A percentile compares a stretch with the other conserved stretches of the same genome.
Conservation (phyloP, 2,113 vertebrate species). For the Turdus rufiventris region DNA sequence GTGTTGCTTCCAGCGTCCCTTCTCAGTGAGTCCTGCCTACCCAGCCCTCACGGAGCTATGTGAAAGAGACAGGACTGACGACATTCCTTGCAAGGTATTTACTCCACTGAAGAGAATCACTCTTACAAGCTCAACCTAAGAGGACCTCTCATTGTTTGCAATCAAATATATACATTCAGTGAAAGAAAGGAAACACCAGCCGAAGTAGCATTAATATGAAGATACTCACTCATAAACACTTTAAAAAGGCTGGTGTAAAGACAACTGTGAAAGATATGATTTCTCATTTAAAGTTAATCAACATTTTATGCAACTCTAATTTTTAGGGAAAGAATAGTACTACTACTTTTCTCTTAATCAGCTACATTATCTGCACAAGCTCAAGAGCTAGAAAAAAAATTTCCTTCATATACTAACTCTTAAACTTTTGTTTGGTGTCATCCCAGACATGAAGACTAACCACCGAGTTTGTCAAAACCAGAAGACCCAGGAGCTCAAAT, state of each 20-base stretch:
- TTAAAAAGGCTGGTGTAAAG: background rate
- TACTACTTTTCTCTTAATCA: background rate
- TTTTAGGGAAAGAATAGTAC: background rate
- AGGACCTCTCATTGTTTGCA: background rate
- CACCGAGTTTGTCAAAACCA: background rate
- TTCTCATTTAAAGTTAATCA: background rate
- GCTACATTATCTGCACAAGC: background rate
- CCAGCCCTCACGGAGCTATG: background rate
- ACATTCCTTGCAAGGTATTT: conserved; percentile 42
- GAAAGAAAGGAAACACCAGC: background rate
- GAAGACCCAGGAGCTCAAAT: background rate
- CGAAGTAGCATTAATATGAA: background rate
- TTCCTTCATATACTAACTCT: background rate
- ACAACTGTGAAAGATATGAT: background rate
- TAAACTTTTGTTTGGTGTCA: background rate
- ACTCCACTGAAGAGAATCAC: background rate
- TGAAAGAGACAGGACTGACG: background rate
- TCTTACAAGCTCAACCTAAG: background rate
- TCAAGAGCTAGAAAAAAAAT: background rate
- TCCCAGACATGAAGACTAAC: background rate
- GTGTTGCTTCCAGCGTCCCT: background rate
- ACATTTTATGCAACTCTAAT: background rate
- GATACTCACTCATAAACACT: background rate
- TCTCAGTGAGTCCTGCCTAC: background rate
- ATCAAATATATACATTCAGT: background rate